Percentiles rank a stretch among this genome's conserved stretches.
Evolutionary conservation across 92 coral and sea anemone species (phyloP).

Genomic region (Siderastrea siderea): DNA sequence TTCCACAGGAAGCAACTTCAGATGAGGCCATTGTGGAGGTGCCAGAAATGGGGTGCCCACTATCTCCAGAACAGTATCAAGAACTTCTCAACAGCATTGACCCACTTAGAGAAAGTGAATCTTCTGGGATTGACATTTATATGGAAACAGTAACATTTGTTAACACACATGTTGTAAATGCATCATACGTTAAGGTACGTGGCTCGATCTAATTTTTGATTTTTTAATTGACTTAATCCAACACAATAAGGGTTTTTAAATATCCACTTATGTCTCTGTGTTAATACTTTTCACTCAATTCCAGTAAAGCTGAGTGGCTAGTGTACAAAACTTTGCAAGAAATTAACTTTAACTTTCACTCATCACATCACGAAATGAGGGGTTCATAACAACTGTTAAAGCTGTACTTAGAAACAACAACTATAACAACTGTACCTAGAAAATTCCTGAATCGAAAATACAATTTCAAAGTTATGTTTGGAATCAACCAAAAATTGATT

Average conservation of each 20-base stretch:
- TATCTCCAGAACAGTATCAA: slow-evolving; percentile 47
- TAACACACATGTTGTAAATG: slow-evolving; percentile 40
- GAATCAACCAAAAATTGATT: slow-evolving; percentile 1
- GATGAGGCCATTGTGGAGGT: slow-evolving; percentile 37
- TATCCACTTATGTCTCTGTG: neutral
- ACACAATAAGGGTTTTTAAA: neutral
- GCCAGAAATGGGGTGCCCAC: slow-evolving; percentile 53
- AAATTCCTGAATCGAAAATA: slow-evolving; percentile 9
- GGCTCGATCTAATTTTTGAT: no score
- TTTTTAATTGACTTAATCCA: slow-evolving; percentile 3
- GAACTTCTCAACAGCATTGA: slow-evolving; percentile 45
- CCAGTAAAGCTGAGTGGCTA: slow-evolving; percentile 1
- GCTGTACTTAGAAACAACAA: neutral
- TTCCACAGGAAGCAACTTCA: slow-evolving; percentile 37
- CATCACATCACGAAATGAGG: slow-evolving; percentile 10
- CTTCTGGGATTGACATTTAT: slow-evolving; percentile 70
- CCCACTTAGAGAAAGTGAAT: slow-evolving; percentile 58
- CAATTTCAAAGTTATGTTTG: slow-evolving; percentile 1
- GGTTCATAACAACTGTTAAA: slow-evolving; percentile 1
- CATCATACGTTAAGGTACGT: slow-evolving; percentile 1
- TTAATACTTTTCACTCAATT: neutral
- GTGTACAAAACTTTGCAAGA: slow-evolving; percentile 1
- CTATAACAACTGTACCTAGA: slow-evolving; percentile 9
- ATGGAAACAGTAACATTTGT: slow-evolving; percentile 45
- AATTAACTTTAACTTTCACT: slow-evolving; percentile 6